phyloP scores from a whole-genome alignment of 2,888 invertebrate species.

The Neuroscelio doddi region DNA sequence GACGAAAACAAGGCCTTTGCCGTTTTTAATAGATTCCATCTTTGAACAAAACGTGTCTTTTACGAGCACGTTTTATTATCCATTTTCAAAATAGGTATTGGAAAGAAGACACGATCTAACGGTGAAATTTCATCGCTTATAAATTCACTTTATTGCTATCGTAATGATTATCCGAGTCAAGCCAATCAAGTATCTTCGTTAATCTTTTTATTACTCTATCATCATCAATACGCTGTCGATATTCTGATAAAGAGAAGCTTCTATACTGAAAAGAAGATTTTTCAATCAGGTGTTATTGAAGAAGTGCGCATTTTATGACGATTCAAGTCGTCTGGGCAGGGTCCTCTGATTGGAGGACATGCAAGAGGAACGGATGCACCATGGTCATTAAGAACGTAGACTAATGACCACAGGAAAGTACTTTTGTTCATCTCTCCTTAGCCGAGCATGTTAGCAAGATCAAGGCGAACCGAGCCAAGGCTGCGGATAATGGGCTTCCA shows the following conservation, averaged over 20 bases:
- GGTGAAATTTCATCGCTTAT: constrained; percentile 43
- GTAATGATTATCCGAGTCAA: constrained; percentile 43
- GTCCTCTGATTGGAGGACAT: not conserved
- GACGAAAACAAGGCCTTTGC: too few relatives aligned
- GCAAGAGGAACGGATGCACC: constrained; percentile 5
- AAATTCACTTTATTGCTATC: constrained; percentile 45
- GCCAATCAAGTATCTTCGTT: constrained; percentile 34
- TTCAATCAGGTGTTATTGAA: too few relatives aligned
- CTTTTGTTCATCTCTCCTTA: constrained; percentile 41
- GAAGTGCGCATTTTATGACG: too few relatives aligned
- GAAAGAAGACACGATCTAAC: constrained; percentile 21
- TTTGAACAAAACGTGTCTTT: too few relatives aligned
- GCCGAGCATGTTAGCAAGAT: constrained; percentile 35
- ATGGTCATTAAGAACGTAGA: constrained; percentile 38
- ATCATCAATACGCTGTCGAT: constrained; percentile 5
- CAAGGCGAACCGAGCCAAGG: constrained; percentile 34
- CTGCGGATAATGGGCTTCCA: constrained; percentile 39
- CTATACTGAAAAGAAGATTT: too few relatives aligned
- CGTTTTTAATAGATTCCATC: too few relatives aligned
- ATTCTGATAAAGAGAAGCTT: constrained; percentile 1
- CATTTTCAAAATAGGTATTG: not conserved
- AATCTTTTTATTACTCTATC: constrained; percentile 20
- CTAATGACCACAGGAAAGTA: constrained; percentile 40
- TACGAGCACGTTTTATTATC: not conserved
- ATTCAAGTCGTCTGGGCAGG: not conserved